phyloP scores from a whole-genome alignment of 2,797 vertebrate genomes.

The Lophotriccus pileatus region DNA sequence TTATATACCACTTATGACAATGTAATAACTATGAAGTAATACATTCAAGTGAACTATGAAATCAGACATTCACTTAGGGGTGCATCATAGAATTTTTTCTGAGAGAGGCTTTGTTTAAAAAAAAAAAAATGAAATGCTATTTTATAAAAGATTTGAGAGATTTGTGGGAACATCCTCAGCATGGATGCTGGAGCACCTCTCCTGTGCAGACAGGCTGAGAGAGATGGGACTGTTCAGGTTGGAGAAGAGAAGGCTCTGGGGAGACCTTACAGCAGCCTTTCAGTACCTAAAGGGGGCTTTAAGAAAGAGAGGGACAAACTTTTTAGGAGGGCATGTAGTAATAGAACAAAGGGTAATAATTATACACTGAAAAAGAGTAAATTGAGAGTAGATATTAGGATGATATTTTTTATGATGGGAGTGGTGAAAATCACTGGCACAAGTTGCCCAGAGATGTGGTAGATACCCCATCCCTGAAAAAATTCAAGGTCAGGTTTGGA shows the following conservation, averaged over 20 bases:
- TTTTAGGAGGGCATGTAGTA: background rate
- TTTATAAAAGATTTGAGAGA: background rate
- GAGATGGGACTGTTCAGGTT: background rate
- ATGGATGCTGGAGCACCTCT: background rate
- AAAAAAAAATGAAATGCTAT: background rate
- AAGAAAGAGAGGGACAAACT: background rate
- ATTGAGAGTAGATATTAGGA: background rate
- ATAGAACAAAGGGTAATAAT: background rate
- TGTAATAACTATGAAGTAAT: background rate
- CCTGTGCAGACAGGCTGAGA: background rate
- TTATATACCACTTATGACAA: background rate
- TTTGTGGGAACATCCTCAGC: background rate
- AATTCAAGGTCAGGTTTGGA: background rate
- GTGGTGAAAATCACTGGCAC: background rate
- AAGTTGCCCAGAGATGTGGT: background rate
- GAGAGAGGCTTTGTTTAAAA: background rate
- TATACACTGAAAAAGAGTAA: background rate
- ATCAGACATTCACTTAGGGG: background rate
- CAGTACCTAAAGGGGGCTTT: background rate
- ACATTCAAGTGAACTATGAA: background rate
- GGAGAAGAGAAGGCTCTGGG: background rate
- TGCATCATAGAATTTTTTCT: background rate
- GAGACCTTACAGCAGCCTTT: background rate
- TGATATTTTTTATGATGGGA: background rate
- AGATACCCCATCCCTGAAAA: background rate